phyloP scores from a whole-genome alignment of 1,140 invertebrate genomes.

The Drosophila littoralis region DNA sequence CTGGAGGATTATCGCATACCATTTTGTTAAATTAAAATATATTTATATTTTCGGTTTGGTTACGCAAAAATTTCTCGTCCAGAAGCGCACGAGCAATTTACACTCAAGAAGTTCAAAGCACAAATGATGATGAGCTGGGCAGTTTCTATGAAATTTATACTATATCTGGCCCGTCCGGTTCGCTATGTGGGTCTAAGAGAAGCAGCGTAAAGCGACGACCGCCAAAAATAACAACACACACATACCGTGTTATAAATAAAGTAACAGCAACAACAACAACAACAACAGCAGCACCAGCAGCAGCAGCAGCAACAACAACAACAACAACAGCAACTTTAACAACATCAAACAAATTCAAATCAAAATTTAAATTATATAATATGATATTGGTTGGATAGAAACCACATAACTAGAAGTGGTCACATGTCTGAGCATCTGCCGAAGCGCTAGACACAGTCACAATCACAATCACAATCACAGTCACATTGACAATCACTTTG shows the following conservation, averaged over 20 bases:
- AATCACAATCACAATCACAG: conserved; percentile 29
- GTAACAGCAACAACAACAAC: conserved; percentile 51
- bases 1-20: conserved; percentile 70
- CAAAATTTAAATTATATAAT: conserved; percentile 81
- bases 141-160: conserved; percentile 82
- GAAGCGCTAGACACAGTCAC: conserved; percentile 25
- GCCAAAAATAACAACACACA: conserved; percentile 77
- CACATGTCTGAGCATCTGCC: conserved; percentile 33
- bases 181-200: conserved; percentile 71
- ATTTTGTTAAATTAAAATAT: conserved; percentile 46
- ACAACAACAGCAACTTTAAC: conserved; percentile 47
- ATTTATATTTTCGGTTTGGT: conserved; percentile 22
- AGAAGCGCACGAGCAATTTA: conserved; percentile 76
- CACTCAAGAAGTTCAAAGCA: conserved; percentile 84
- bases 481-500: conserved; percentile 34
- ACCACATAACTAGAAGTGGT: conserved; percentile 58
- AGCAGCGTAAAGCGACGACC: conserved; percentile 59
- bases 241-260: conserved; percentile 71
- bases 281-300: conserved; percentile 41
- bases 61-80: conserved; percentile 67
- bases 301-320: conserved; percentile 43
- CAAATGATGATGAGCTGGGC: conserved; percentile 83
- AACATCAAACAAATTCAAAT: conserved; percentile 73
- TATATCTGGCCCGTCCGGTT: conserved; percentile 70
- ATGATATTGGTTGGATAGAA: conserved; percentile 53